Conservation (phyloP, 2,797 vertebrate genomes). For the Macropodus opercularis region DNA sequence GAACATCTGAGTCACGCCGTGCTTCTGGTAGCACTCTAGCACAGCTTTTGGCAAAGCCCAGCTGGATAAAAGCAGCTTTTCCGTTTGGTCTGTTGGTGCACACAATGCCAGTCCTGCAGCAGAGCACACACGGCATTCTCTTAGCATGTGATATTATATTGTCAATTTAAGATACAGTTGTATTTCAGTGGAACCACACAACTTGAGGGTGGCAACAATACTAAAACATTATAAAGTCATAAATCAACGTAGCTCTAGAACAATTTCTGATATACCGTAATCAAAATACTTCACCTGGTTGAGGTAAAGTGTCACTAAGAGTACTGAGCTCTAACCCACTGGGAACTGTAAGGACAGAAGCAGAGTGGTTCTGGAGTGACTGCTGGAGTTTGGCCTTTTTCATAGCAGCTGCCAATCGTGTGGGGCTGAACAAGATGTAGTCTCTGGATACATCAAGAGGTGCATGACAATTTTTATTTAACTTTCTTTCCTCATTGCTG, state of each 20-base stretch:
- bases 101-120: conserved; percentile 82
- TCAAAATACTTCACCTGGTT: conserved; percentile 58
- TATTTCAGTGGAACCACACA: background rate
- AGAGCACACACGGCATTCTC: background rate
- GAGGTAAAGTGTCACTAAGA: conserved; percentile 58
- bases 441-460: conserved; percentile 57
- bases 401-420: conserved; percentile 59
- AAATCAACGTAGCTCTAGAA: background rate
- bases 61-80: conserved; percentile 89
- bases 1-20: conserved; percentile 92
- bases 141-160: background rate
- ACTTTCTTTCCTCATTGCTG: conserved; percentile 10
- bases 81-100: conserved; percentile 80
- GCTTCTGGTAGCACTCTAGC: conserved; percentile 88
- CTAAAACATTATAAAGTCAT: background rate
- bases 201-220: background rate
- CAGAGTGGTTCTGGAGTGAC: conserved; percentile 56
- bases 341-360: conserved; percentile 86
- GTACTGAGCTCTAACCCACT: conserved; percentile 81
- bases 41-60: conserved; percentile 93
- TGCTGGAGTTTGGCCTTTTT: conserved; percentile 63
- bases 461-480: conserved; percentile 13
- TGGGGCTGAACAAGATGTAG: conserved; percentile 84
- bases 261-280: background rate
- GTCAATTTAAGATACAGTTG: background rate